Evolutionary conservation across 2,888 invertebrate species (phyloP).

Genomic region (Drosophila demipolita): DNA sequence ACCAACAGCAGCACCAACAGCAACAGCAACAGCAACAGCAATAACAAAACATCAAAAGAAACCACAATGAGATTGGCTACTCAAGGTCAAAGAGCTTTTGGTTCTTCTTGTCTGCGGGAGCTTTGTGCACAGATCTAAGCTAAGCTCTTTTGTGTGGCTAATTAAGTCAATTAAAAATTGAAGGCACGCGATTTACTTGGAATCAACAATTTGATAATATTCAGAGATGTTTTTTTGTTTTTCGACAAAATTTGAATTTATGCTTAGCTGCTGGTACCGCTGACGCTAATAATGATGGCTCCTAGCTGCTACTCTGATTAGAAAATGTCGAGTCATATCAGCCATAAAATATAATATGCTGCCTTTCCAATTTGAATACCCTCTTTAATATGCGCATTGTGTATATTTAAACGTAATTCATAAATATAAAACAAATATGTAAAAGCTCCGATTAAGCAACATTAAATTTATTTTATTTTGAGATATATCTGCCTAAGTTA

Average conservation of each 20-base stretch:
- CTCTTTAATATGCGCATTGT: conserved; percentile 7
- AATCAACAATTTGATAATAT: conserved; percentile 70
- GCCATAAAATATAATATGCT: conserved; percentile 56
- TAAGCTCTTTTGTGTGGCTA: conserved; percentile 58
- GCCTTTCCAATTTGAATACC: conserved; percentile 62
- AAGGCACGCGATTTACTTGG: conserved; percentile 72
- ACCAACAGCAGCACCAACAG: conserved; percentile 18
- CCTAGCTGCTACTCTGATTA: conserved; percentile 56
- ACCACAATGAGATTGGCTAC: conserved; percentile 40
- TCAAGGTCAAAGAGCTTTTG: conserved; percentile 52
- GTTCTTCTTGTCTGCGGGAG: conserved; percentile 44
- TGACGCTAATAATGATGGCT: conserved; percentile 39
- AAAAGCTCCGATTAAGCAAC: not conserved
- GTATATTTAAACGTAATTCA: not conserved
- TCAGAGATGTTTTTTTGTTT: conserved; percentile 49
- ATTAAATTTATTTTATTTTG: not conserved
- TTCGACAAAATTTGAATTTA: conserved; percentile 54
- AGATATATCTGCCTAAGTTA: no score
- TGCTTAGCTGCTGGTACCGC: conserved; percentile 39
- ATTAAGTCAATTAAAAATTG: conserved; percentile 73
- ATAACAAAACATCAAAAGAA: conserved; percentile 6
- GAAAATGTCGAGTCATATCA: conserved; percentile 66
- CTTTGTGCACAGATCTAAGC: conserved; percentile 32
- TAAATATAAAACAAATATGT: not conserved
- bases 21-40: conserved; percentile 5